Base-by-base conservation (phyloP, 2,113 vertebrate species). In the Ctenodactylus gundi region DNA sequence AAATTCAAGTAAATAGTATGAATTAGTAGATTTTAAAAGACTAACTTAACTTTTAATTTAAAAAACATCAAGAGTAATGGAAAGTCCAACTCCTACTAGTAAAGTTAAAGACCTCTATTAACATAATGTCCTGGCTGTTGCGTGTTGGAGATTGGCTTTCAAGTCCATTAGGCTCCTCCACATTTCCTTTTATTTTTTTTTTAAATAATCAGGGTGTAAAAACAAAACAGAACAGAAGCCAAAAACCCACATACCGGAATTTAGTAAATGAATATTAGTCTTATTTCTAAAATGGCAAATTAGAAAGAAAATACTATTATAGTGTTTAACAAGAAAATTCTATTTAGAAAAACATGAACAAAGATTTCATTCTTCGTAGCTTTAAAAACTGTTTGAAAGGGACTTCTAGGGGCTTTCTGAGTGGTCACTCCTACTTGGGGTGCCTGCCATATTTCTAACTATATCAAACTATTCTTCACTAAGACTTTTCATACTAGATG, bases 11-110 rank as follows among this genome's bases (percentile, higher is more conserved):
- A 72, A 75, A 88, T 7, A 86, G 20, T 12, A 82, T 65, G 77
- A 55, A 46, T 17, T 29, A 90, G 36, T 2, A 75, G 20, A 85
- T 57, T 68, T 29, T 23, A 72, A 78, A 73, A 4, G 53, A 73
- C 39, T 91, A 65, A 90, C 49, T 88, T 80, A 41, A 15, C 10
- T 90, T 94, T 88, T 64, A 85, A 88, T 73, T 67, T 14, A 21
- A 49, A 90, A 87, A 88, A 70, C 25, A 3, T 49, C 25, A 76
- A 44, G 6, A 25, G 1, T 73, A 65, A 44, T 67, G 25, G 70
- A 58, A 75, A 51, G 0, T 89, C 15, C 25, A 76, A 17, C 64
- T 80, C 7, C 58, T 51, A 51, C 10, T 3, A 44, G 6, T 80
- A 41, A 12, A 31, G 6, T 80, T 68, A 64, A 80, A 29, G 21